Base-by-base conservation (phyloP, 2,113 vertebrate species). In the Leptodactylus fuscus region DNA sequence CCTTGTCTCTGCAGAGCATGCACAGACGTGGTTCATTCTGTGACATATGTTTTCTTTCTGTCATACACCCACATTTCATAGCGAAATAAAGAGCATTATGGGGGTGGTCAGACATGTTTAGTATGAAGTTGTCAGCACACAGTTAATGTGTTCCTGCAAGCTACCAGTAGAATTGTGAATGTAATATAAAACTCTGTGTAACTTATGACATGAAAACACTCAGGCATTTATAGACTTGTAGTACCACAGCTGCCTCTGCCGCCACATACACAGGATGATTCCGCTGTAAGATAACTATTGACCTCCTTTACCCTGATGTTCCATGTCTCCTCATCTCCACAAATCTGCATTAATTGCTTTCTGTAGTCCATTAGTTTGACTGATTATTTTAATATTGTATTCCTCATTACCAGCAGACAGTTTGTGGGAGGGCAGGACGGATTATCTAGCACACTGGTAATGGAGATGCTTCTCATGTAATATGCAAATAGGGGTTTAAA, bases 311-410 rank as follows among this genome's bases (percentile, higher is more conserved):
- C 3, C 2, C 4, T 27, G 18, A 48, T 24, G 0, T 15, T 8
- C 0, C 29, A 3, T 3, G 12, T 11, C 16, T 20, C 73, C 10
- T 82, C 8, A 6, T 18, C 3, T 41, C 16, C 24, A 74, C n/a
- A 74, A 46, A 75, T 83, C 41, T 83, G 18, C 71, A 34, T 34
- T 76, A 76, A 65, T 83, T 76, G 71, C 82, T 71, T n/a, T 76
- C 53, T 83, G 71, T 75, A 48, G 24, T 49, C 24, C 74, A 29
- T 74, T 76, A 46, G 27, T 48, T n/a, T 76, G 82, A 83, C 18
- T 27, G 53, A 83, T 76, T 62, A 76, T 83, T 76, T 83, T 76
- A 83, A 83, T 83, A 83, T 74, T 58, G 69, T 60, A 73, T 29
- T 46, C 49, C 70, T 74, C 51, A 27, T 74, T 46, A 74, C 20